phyloP scores from a whole-genome alignment of 2,888 invertebrate genomes.

The Xylophagus ater region DNA sequence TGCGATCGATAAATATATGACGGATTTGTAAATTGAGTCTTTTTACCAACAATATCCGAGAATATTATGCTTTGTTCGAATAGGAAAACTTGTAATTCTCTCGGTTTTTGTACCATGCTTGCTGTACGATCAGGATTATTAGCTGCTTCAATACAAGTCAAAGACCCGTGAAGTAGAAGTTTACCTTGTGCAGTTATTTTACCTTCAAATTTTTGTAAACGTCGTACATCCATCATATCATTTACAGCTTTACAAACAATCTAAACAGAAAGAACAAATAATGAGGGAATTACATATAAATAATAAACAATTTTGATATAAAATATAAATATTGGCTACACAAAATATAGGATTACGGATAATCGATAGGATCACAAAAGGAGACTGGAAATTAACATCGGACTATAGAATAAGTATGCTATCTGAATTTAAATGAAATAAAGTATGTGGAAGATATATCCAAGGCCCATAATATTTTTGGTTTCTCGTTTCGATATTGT shows the following conservation, averaged over 20 bases:
- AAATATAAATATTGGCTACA: too few relatives aligned
- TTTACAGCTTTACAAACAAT: constrained; percentile 91
- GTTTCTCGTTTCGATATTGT: too few relatives aligned
- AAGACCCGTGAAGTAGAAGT: constrained; percentile 73
- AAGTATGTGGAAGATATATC: too few relatives aligned
- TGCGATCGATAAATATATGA: constrained; percentile 92
- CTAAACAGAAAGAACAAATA: constrained; percentile 18
- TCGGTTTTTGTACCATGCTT: constrained; percentile 37
- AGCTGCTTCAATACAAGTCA: constrained; percentile 58
- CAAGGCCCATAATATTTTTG: too few relatives aligned
- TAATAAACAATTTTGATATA: too few relatives aligned
- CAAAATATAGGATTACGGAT: too few relatives aligned
- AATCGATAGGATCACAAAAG: too few relatives aligned
- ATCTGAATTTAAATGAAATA: too few relatives aligned
- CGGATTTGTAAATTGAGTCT: constrained; percentile 85
- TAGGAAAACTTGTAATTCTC: constrained; percentile 90
- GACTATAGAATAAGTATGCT: too few relatives aligned
- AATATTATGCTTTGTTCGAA: constrained; percentile 98
- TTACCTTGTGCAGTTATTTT: constrained; percentile 97
- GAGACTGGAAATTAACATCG: too few relatives aligned
- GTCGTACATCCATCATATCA: constrained; percentile 98
- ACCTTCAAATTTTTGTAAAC: constrained; percentile 94
- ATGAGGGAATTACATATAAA: too few relatives aligned
- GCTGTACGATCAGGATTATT: constrained; percentile 35
- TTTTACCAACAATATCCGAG: constrained; percentile 86